Conservation (phyloP, 92 coral and sea anemone genomes). For the Porites divaricata region DNA sequence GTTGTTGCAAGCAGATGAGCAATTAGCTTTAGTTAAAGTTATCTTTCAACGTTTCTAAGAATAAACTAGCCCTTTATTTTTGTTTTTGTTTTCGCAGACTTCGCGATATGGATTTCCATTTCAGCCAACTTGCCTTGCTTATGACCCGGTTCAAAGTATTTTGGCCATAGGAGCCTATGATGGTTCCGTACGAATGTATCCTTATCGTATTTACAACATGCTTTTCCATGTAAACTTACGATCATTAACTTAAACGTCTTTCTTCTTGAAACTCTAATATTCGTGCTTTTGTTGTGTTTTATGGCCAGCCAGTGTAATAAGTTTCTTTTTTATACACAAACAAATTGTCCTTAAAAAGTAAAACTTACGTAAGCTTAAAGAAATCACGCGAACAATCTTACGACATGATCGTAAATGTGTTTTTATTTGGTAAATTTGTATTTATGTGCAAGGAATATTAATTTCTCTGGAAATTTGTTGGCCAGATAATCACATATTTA, state of each 20-base stretch:
- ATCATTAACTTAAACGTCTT: neutral
- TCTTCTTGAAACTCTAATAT: slow-evolving; percentile 3
- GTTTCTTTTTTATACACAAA: neutral
- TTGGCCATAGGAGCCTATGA: slow-evolving; percentile 88
- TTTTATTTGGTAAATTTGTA: slow-evolving; percentile 4
- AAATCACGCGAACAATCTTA: neutral
- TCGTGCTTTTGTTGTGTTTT: neutral
- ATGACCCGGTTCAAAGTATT: slow-evolving; percentile 92
- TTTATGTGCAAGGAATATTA: neutral
- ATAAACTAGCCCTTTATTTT: neutral
- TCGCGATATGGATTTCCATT: slow-evolving; percentile 96
- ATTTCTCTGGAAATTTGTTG: neutral
- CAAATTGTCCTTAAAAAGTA: neutral
- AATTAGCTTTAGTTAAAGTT: slow-evolving; percentile 1
- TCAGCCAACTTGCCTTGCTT: slow-evolving; percentile 94
- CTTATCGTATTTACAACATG: slow-evolving; percentile 38
- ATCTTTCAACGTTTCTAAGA: neutral
- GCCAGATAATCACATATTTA: neutral
- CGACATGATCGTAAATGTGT: neutral
- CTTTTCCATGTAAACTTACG: neutral
- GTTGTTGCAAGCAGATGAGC: slow-evolving; percentile 13
- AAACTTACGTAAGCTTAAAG: no score
- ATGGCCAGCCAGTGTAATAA: no score
- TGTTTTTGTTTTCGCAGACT: slow-evolving; percentile 65
- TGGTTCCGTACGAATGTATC: slow-evolving; percentile 94